Percentiles rank a stretch among this genome's conserved stretches.
These are phyloP conservation scores for Numenius phaeopus DNA, from an alignment of 2,797 vertebrate genomes.

Conservation along the genomic window DNA sequence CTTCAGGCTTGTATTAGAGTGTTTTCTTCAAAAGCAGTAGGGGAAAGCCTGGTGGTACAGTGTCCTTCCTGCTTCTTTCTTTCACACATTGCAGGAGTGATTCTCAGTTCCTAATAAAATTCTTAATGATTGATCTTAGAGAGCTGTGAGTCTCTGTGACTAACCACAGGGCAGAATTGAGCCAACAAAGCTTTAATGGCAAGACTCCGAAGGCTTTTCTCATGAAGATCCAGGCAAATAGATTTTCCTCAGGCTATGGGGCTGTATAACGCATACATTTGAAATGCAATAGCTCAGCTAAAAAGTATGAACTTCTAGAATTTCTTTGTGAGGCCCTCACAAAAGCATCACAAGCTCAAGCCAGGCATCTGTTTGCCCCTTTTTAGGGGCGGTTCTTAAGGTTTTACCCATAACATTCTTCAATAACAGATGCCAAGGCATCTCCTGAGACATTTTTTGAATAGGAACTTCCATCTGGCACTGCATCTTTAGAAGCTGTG, in stretches of 20 bases:
- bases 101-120: conserved; percentile 6
- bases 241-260: not conserved
- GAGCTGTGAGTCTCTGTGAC: not conserved
- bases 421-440: conserved; percentile 43
- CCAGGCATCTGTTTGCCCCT: not conserved
- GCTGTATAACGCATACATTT: not conserved
- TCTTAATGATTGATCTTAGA: not conserved
- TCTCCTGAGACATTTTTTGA: conserved; percentile 58
- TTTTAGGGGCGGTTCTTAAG: conserved; percentile 2
- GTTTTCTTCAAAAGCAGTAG: not conserved
- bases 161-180: not conserved
- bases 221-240: not conserved
- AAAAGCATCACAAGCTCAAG: not conserved
- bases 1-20: not conserved
- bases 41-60: not conserved
- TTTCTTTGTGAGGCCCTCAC: not conserved
- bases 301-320: not conserved
- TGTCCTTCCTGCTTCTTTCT: not conserved
- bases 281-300: not conserved
- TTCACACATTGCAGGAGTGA: not conserved
- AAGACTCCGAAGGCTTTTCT: conserved; percentile 18
- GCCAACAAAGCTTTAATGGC: not conserved
- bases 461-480: conserved; percentile 47
- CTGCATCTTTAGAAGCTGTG: conserved; percentile 33
- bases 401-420: conserved; percentile 6